phyloP scores from a whole-genome alignment of 2,888 invertebrate genomes.

The Seladonia tumulorum region DNA sequence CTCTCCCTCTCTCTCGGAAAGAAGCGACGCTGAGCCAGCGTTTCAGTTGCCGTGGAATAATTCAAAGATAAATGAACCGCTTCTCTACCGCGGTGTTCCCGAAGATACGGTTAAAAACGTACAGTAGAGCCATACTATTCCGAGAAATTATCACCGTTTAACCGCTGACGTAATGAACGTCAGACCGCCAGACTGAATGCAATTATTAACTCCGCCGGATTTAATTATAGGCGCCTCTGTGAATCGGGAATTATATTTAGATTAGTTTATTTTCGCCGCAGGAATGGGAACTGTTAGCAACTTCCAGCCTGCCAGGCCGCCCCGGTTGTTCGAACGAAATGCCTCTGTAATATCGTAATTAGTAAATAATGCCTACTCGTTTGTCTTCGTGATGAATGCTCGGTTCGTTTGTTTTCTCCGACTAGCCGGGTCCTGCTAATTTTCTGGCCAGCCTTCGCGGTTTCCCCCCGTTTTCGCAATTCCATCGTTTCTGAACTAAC shows the following conservation, averaged over 20 bases:
- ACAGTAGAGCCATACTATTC: constrained; percentile 24
- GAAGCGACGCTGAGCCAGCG: constrained; percentile 45
- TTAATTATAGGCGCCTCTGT: constrained; percentile 9
- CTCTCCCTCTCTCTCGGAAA: neutral
- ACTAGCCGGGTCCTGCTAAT: neutral
- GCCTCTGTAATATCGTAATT: neutral
- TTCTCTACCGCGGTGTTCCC: neutral
- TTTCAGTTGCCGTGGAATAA: constrained; percentile 45
- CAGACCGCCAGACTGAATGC: neutral
- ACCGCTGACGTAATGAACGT: constrained; percentile 19
- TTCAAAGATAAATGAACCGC: constrained; percentile 50
- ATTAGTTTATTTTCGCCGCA: neutral
- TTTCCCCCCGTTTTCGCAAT: neutral
- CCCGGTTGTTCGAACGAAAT: neutral
- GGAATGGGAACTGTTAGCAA: neutral
- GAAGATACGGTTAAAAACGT: constrained; percentile 34
- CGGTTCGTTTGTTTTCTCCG: neutral
- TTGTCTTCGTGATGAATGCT: neutral
- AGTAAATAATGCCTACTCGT: neutral
- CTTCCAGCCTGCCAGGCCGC: neutral
- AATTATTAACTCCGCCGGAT: neutral
- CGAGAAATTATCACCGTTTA: constrained; percentile 9
- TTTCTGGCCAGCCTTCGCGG: neutral
- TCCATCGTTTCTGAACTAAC: neutral
- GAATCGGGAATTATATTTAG: constrained; percentile 8